These are phyloP conservation scores for Cynoglossus semilaevis DNA, from an alignment of 2,113 vertebrate genomes.

Conservation along the genomic window DNA sequence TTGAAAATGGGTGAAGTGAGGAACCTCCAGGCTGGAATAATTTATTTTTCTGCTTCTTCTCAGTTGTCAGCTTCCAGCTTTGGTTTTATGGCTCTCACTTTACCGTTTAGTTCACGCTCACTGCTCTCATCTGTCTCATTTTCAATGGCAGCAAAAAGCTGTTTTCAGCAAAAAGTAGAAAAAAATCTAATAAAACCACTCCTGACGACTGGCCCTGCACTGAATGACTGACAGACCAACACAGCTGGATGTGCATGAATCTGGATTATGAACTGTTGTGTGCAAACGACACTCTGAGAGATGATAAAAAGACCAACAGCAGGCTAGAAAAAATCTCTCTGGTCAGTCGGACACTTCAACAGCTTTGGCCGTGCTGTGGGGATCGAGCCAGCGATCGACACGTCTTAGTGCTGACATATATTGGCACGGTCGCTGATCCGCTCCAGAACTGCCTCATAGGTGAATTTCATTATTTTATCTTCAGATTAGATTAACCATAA, in stretches of 20 bases:
- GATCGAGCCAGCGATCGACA: constrained; percentile 38
- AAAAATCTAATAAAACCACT: background rate
- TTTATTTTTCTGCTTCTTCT: background rate
- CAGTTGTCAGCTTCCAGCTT: constrained; percentile 16
- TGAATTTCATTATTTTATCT: constrained; percentile 52
- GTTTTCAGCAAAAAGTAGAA: constrained; percentile 6
- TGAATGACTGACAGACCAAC: background rate
- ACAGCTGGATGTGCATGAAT: background rate
- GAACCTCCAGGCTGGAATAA: background rate
- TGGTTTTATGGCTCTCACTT: constrained; percentile 8
- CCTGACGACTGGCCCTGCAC: background rate
- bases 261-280: too few relatives aligned
- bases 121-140: constrained; percentile 13
- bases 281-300: too few relatives aligned
- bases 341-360: constrained; percentile 25
- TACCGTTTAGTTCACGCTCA: constrained; percentile 6
- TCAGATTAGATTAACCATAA: constrained; percentile 55
- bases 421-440: constrained; percentile 31
- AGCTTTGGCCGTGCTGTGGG: constrained; percentile 25
- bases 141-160: background rate
- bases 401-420: constrained; percentile 38
- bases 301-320: background rate
- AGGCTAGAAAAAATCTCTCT: background rate
- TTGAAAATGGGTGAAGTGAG: background rate
- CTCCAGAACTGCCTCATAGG: constrained; percentile 23